Base-by-base conservation (phyloP, 2,797 vertebrate species). In the Microctenopoma lineatum region DNA sequence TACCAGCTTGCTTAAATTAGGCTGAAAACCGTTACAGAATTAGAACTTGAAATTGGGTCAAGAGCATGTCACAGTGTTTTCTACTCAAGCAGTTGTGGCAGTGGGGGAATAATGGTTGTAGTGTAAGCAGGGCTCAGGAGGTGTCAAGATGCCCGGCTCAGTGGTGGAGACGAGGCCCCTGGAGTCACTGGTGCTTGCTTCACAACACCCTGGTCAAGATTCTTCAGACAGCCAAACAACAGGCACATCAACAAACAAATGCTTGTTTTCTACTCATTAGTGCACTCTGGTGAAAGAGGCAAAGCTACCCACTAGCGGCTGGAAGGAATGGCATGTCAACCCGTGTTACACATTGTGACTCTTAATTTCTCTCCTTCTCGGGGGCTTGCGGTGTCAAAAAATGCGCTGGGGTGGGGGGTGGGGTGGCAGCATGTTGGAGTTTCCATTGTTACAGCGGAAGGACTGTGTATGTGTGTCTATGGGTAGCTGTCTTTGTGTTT, bases 1-100 rank as follows among this genome's bases (percentile, higher is more conserved):
- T 89, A 90, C 83, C 86, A 85, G 84, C 85, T 84, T 89, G 87
- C 84, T 90, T 87, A 89, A 92, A 90, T 92, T 83, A 90, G 90
- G 86, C 77, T 84, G 70, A 86, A 88, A 80, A 80, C 87, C 85
- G 86, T 90, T 83, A 80, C 68, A 81, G 88, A 91, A 88, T 90
- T 80, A 81, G 77, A 84, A 84, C 67, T 87, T 73, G 83, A 87
- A 92, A 90, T 48, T 87, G 84, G 88, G 88, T 91, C 88, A 89
- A 87, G 81, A 77, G 82, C 66, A 26, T 88, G 88, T 85, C 84
- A 80, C 51, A 53, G 64, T 59, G 48, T 80, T 90, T 45, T 80
- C 61, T 58, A 25, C 36, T 86, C 63, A 51, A 42, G 73, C 63
- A 58, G 66, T 68, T n/a, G 56, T 69, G 65, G 70, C 48, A 51